phyloP scores from a whole-genome alignment of 2,888 invertebrate species.

The Tinea pellionella region DNA sequence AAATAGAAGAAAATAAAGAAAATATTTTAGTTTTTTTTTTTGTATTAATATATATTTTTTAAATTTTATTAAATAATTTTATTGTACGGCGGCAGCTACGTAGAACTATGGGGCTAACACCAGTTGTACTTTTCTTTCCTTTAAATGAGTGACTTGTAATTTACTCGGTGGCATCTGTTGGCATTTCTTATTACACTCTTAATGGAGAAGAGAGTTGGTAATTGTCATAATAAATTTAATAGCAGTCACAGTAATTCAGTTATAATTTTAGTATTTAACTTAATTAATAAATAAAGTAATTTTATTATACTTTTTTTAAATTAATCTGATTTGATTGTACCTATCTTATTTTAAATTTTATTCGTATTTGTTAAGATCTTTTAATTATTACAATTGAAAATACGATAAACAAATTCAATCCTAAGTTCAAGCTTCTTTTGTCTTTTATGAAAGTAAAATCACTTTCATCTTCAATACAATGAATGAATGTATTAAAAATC shows the following conservation, averaged over 20 bases:
- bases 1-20: too few species aligned
- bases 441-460: not conserved
- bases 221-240: not conserved
- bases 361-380: too few species aligned
- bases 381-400: too few species aligned
- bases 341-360: too few species aligned
- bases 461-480: slow-evolving; percentile 1
- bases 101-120: not conserved
- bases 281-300: too few species aligned
- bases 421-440: not conserved
- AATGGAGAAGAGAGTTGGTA: slow-evolving; percentile 8
- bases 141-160: not conserved
- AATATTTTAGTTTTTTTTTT: too few species aligned
- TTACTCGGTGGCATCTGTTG: slow-evolving; percentile 5
- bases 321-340: too few species aligned
- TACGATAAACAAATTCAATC: too few species aligned
- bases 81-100: too few species aligned
- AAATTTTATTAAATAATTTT: too few species aligned
- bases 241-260: not conserved
- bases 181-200: not conserved
- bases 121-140: not conserved
- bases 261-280: not conserved
- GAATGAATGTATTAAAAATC: not conserved
- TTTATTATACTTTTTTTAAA: too few species aligned
- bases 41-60: too few species aligned